phyloP scores from a whole-genome alignment of 1,140 invertebrate genomes.

The Drosophila mojavensis region DNA sequence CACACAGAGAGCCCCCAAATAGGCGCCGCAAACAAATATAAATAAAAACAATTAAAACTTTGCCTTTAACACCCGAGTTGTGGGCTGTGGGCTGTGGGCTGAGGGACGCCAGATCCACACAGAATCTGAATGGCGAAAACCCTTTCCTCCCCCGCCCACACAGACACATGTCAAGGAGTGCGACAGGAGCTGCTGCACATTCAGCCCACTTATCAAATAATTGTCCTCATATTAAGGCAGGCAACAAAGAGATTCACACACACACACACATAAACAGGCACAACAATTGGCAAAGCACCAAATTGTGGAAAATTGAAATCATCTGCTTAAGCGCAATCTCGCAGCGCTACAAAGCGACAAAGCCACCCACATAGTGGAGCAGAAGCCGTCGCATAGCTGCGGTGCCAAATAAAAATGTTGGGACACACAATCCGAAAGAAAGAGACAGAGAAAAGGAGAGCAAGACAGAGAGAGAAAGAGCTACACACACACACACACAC shows the following conservation, averaged over 20 bases:
- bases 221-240: conserved; percentile 77
- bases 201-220: conserved; percentile 80
- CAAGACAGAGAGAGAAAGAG: conserved; percentile 15
- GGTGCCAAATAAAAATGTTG: conserved; percentile 81
- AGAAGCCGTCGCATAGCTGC: conserved; percentile 37
- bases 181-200: conserved; percentile 51
- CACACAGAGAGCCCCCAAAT: conserved; percentile 39
- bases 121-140: conserved; percentile 47
- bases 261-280: conserved; percentile 28
- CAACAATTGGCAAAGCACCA: conserved; percentile 41
- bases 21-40: conserved; percentile 18
- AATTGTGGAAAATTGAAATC: conserved; percentile 72
- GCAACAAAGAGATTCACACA: conserved; percentile 46
- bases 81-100: background rate
- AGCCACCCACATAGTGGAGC: conserved; percentile 38
- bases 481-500: conserved; percentile 15
- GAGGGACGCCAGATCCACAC: background rate
- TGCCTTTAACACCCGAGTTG: conserved; percentile 58
- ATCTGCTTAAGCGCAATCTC: conserved; percentile 46
- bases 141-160: conserved; percentile 34
- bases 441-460: conserved; percentile 10
- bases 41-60: conserved; percentile 78
- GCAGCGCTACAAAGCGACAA: conserved; percentile 6
- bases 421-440: conserved; percentile 31
- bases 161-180: conserved; percentile 56